Conservation (phyloP, 2,797 vertebrate genomes). For the Halcyon badia region DNA sequence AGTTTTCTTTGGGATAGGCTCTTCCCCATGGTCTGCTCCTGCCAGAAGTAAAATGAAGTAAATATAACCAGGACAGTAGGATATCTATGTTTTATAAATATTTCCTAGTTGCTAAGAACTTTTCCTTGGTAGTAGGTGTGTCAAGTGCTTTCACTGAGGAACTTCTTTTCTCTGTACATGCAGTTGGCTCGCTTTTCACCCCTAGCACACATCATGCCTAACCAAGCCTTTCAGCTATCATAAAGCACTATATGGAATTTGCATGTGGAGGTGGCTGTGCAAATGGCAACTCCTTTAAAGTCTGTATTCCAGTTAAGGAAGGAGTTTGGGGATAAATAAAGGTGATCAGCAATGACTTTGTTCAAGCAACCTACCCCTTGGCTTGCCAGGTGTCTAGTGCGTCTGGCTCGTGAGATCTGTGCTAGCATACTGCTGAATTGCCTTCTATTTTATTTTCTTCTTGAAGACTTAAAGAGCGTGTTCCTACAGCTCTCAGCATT, state of each 20-base stretch:
- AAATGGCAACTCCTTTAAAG: background rate
- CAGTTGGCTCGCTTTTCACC: background rate
- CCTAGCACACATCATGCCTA: rapidly evolving
- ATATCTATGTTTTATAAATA: background rate
- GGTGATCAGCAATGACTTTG: background rate
- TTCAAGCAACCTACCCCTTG: background rate
- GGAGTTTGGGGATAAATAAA: background rate
- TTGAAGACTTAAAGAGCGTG: background rate
- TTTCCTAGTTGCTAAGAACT: background rate
- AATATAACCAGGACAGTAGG: background rate
- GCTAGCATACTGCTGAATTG: background rate
- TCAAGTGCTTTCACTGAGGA: background rate
- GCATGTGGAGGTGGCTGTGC: background rate
- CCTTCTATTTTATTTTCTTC: background rate
- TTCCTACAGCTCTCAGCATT: background rate
- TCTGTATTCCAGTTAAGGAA: background rate
- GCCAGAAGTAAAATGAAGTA: background rate
- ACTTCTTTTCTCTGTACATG: background rate
- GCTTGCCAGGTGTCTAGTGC: background rate
- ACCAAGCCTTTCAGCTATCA: background rate
- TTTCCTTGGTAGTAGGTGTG: background rate
- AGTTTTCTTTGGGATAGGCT: background rate
- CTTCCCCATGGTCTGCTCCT: background rate
- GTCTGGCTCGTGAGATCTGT: background rate
- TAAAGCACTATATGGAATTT: background rate